Evolutionary conservation across 2,113 vertebrate genomes (phyloP), one percentile per base, ranked within the genome.

Genomic region (Irena cyanogastra): DNA sequence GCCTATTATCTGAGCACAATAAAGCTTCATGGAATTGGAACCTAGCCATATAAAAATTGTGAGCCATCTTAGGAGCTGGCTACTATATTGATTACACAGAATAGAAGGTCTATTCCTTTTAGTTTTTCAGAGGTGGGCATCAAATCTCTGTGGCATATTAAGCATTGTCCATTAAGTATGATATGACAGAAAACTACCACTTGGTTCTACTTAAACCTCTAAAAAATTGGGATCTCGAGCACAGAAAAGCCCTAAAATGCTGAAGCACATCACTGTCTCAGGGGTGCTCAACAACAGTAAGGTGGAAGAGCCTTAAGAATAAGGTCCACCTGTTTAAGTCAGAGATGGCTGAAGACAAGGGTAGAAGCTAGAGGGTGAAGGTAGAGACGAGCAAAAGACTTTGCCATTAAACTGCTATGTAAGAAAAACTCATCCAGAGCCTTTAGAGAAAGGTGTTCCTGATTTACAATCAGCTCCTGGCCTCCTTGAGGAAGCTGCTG

Each of bases 201-300:
- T 21, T 77, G 26, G 5, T 68, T 84, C 64, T 60, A 44, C 6
- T 52, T 64, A 64, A 53, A 76, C 30, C 13, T 72, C 22, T 45
- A 33, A 83, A 6, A 9, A 56, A 27, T 6, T 45, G 13, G 23
- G 7, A 65, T 24, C 11, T 80, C 45, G 47, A 53, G n/a, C 27
- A 66, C 23, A 78, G 21, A 27, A 85, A 90, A 85, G 12, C 33
- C 22, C 31, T 65, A 60, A 69, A 79, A 66, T 28, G 17, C 10
- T 37, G 49, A 90, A 70, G 28, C 28, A 66, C 19, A 31, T 22
- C 26, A 21, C 6, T 42, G 39, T 56, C 72, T 42, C 31, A 11
- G 12, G 27, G 11, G 5, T 0, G 2, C 11, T 26, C 39, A 16
- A 31, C 17, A 76, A 44, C 0, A 1, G 3, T 31, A 31, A 24